Evolutionary conservation across 2,113 vertebrate genomes (phyloP), one percentile per base, ranked within the genome.

Genomic region (Brachyhypopomus occidentalis): DNA sequence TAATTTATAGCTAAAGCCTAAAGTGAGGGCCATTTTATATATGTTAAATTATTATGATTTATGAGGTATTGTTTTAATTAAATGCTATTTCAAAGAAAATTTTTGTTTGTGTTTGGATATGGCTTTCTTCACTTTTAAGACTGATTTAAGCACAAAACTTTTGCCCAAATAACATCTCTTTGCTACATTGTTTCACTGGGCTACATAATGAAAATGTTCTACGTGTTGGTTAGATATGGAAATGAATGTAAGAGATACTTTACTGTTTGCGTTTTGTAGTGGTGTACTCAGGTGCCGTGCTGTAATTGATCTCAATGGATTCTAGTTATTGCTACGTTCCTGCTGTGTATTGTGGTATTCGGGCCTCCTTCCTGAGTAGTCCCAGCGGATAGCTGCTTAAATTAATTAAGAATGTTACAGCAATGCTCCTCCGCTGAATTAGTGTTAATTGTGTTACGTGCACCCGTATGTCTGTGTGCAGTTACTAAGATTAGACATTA

Each of bases 271-370:
- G 41, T 59, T 34, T 73, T 73, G 72, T 76, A 36, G 23, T 72
- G 22, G 22, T 76, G 75, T 56, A 38, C 74, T 82, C 84, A 85
- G 84, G 62, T 85, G 84, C 67, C 80, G 27, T 23, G 77, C 36
- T 80, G 81, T 85, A 80, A 85, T 85, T 83, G 69, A 77, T 79
- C 84, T 83, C 84, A 56, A 9, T 70, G 81, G 84, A 83, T 77
- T 56, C 62, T 30, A 25, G 23, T 83, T 78, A 80, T 83, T 67
- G 58, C 84, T 77, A 23, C 62, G 80, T 56, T 73, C 70, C 84
- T 80, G n/a, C 55, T 78, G 81, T 80, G 84, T 70, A 80, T 83
- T 78, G 69, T 80, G 81, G 77, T 52, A 83, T 82, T 52, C 73
- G 23, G 72, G 20, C 59, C 38, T 83, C 56, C 62, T 69, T 67